A percentile compares a stretch with the other conserved stretches of the same genome.
phyloP scores from a whole-genome alignment of 2,113 vertebrate genomes.

The Sphyrna mokarran region DNA sequence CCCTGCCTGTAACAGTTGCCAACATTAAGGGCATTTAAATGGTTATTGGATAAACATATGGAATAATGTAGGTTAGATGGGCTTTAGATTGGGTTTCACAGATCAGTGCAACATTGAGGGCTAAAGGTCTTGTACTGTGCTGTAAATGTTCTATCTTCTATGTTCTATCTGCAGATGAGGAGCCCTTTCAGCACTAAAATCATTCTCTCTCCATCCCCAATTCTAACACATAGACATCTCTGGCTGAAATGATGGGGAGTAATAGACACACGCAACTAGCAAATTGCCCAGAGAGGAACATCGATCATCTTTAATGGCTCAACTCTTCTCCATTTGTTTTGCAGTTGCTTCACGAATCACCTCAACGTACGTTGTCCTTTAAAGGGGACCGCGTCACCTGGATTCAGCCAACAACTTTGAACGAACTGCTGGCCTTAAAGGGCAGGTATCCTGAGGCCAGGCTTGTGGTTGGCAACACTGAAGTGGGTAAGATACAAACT shows the following conservation, averaged over 20 bases:
- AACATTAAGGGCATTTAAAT: too few relatives aligned
- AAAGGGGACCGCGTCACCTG: conserved; percentile 69
- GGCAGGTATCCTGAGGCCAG: conserved; percentile 66
- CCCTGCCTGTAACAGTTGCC: too few relatives aligned
- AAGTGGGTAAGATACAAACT: conserved; percentile 74
- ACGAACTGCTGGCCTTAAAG: conserved; percentile 71
- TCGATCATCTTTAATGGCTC: not conserved
- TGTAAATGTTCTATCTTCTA: too few relatives aligned
- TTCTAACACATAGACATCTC: not conserved
- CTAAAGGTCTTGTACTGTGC: too few relatives aligned
- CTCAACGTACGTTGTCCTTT: conserved; percentile 62
- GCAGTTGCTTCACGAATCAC: conserved; percentile 60
- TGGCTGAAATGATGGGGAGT: too few relatives aligned
- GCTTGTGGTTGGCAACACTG: conserved; percentile 90
- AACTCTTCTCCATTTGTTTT: not conserved
- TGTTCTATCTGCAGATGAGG: too few relatives aligned
- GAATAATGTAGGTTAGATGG: too few relatives aligned
- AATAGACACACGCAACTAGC: not conserved
- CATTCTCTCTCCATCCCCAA: not conserved
- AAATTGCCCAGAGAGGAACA: not conserved
- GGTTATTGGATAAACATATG: too few relatives aligned
- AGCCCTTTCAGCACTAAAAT: not conserved
- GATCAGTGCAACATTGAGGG: too few relatives aligned
- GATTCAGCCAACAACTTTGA: conserved; percentile 73
- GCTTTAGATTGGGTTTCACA: too few relatives aligned